phyloP scores from a whole-genome alignment of 1,140 invertebrate species.

The Dermatophagoides farinae region DNA sequence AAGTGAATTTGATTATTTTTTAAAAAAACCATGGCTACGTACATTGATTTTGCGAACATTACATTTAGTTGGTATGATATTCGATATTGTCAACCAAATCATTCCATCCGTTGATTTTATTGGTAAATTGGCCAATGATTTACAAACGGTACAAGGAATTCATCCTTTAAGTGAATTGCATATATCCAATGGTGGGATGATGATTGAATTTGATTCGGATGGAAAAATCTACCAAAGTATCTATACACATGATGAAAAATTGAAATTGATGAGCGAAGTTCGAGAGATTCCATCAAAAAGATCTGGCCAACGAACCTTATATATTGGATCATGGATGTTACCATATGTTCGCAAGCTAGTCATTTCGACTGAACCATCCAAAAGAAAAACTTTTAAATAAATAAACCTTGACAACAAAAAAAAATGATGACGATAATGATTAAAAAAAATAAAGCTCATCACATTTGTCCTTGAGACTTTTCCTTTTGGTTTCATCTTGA shows the following conservation, averaged over 20 bases:
- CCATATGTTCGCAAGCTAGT: background rate
- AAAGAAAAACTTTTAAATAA: no score
- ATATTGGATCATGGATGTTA: background rate
- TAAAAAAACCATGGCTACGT: conserved; percentile 24
- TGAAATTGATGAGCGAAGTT: conserved; percentile 23
- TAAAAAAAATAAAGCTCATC: no score
- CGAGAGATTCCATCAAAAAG: conserved; percentile 19
- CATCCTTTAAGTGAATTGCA: background rate
- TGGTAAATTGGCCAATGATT: conserved; percentile 22
- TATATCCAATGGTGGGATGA: conserved; percentile 23
- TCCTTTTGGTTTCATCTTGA: no score
- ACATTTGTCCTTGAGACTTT: no score
- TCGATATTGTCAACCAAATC: conserved; percentile 12
- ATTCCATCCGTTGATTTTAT: background rate
- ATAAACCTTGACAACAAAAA: no score
- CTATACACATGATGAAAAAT: conserved; percentile 19
- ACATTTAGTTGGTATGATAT: conserved; percentile 17
- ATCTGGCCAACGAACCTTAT: background rate
- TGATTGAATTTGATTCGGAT: conserved; percentile 39
- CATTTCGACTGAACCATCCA: background rate
- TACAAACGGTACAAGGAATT: conserved; percentile 28
- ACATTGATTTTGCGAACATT: conserved; percentile 22
- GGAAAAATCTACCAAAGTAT: conserved; percentile 37
- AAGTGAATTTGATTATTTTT: conserved; percentile 22
- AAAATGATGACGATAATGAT: no score